phyloP scores from a whole-genome alignment of 2,888 invertebrate genomes.

The Chrysolina haemoptera region DNA sequence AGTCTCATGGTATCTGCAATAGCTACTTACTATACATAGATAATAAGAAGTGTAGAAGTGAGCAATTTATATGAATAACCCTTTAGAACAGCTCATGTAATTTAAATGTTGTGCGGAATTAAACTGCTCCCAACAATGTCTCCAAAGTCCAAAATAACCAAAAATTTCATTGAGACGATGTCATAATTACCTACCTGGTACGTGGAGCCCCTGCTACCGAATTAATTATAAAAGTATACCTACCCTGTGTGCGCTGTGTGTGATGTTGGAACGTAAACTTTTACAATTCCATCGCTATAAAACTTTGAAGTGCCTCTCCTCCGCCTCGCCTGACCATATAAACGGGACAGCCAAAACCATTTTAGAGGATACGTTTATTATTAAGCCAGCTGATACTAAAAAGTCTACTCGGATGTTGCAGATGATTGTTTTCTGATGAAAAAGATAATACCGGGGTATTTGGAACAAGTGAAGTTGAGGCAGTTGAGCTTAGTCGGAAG shows the following conservation, averaged over 20 bases:
- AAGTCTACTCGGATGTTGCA: background rate
- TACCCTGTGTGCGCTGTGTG: conserved; percentile 34
- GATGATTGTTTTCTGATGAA: no score
- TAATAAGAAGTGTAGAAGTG: no score
- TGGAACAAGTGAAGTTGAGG: no score
- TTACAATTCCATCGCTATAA: conserved; percentile 40
- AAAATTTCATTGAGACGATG: background rate
- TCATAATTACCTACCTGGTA: background rate
- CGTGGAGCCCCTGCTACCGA: background rate
- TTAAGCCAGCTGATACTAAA: background rate
- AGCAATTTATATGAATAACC: no score
- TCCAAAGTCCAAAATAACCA: background rate
- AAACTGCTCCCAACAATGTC: background rate
- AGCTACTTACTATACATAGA: no score
- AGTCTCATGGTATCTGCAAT: no score
- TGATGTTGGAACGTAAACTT: conserved; percentile 43
- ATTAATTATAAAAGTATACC: conserved; percentile 37
- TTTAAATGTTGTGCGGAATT: background rate
- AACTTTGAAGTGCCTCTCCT: conserved; percentile 36
- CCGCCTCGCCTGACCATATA: conserved; percentile 28
- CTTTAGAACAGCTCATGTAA: no score
- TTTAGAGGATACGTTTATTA: conserved; percentile 15
- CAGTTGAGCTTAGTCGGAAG: no score
- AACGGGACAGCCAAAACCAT: conserved; percentile 33
- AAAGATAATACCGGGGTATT: no score